Percentiles rank a stretch among this genome's conserved stretches.
These are phyloP conservation scores for Fringilla coelebs DNA, from an alignment of 2,797 vertebrate genomes.

Conservation along the genomic window DNA sequence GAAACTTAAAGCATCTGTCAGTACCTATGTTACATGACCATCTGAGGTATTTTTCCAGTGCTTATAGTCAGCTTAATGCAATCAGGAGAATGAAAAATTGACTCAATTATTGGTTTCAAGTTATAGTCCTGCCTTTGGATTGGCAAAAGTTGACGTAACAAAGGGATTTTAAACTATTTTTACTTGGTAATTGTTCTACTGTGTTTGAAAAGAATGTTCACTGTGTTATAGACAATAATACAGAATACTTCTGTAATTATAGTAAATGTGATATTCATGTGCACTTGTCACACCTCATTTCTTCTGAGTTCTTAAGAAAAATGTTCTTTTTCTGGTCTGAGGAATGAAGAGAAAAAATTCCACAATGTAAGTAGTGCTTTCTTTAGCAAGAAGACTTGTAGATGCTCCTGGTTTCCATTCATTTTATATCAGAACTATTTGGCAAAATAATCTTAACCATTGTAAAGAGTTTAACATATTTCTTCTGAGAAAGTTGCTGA, in stretches of 20 bases:
- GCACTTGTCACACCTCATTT: not conserved
- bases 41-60: not conserved
- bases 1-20: not conserved
- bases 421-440: not conserved
- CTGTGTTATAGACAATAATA: not conserved
- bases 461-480: not conserved
- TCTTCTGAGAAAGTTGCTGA: not conserved
- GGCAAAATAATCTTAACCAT: not conserved
- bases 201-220: not conserved
- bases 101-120: not conserved
- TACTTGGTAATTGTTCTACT: not conserved
- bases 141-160: not conserved
- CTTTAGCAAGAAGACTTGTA: not conserved
- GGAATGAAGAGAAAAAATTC: not conserved
- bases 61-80: not conserved
- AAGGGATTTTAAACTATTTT: not conserved
- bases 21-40: not conserved
- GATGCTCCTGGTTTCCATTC: not conserved
- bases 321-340: not conserved
- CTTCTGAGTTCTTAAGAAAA: slow-evolving; percentile 8
- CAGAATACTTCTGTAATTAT: not conserved
- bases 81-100: not conserved
- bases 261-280: not conserved
- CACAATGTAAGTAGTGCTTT: not conserved
- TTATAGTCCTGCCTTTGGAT: not conserved